A percentile compares a stretch with the other conserved stretches of the same genome.
Evolutionary conservation across 2,797 vertebrate species (phyloP).

Genomic region (Philypnodon macrostomus): DNA sequence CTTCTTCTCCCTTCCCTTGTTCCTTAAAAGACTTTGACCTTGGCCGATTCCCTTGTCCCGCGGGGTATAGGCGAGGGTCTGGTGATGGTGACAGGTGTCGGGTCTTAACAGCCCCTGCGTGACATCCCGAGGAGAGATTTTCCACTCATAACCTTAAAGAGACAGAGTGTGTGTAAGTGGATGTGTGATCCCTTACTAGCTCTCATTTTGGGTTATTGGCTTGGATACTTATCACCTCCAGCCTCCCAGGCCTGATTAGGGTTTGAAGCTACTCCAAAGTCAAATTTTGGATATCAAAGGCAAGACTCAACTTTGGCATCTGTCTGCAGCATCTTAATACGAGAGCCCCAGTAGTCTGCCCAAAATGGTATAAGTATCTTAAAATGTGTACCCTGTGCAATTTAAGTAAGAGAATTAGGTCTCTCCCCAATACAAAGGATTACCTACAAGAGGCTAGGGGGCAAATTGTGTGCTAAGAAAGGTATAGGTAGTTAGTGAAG

Average conservation of each 20-base stretch:
- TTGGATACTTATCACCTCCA: conserved; percentile 68
- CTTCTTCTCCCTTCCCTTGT: conserved; percentile 54
- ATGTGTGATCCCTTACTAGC: conserved; percentile 37
- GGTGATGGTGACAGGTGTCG: conserved; percentile 71
- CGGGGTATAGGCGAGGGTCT: conserved; percentile 59
- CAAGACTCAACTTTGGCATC: conserved; percentile 62
- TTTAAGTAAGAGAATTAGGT: conserved; percentile 23
- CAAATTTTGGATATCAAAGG: conserved; percentile 69
- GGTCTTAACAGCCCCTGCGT: conserved; percentile 62
- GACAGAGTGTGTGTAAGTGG: conserved; percentile 28
- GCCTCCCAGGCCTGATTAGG: conserved; percentile 69
- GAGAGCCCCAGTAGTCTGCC: conserved; percentile 30
- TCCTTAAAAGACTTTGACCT: conserved; percentile 72
- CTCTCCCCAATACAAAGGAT: conserved; percentile 36
- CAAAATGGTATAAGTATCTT: conserved; percentile 40
- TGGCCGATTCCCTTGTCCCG: conserved; percentile 56
- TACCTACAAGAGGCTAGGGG: conserved; percentile 21
- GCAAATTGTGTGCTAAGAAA: conserved; percentile 26
- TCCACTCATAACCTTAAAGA: conserved; percentile 62
- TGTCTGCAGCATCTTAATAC: conserved; percentile 65
- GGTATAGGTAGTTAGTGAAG: conserved; percentile 16
- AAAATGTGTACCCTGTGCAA: conserved; percentile 25
- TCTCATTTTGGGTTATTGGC: conserved; percentile 63
- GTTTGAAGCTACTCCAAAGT: conserved; percentile 67
- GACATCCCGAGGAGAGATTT: conserved; percentile 62